Evolutionary conservation across 1,140 invertebrate species (phyloP).

Genomic region (Venturia canescens): DNA sequence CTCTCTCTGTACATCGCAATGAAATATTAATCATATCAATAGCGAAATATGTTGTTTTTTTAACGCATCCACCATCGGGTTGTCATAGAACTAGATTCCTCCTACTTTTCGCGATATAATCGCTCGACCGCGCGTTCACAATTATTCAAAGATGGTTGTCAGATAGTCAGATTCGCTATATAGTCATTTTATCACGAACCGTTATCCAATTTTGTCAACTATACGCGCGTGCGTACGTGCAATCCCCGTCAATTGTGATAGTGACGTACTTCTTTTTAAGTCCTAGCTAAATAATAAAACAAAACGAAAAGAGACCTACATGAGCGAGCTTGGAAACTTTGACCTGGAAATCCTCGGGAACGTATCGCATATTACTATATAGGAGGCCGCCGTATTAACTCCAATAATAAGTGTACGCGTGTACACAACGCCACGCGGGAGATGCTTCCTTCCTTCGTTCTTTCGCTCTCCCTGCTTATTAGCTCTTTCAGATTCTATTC

Average conservation of each 20-base stretch:
- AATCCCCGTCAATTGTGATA: constrained; percentile 26
- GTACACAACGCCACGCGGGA: not conserved
- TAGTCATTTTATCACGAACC: too few species aligned
- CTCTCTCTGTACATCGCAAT: not conserved
- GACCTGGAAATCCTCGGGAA: constrained; percentile 44
- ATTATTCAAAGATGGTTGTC: not conserved
- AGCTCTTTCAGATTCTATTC: not conserved
- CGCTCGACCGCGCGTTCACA: too few species aligned
- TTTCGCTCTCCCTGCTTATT: constrained; percentile 14
- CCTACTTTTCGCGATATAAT: too few species aligned
- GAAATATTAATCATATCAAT: too few species aligned
- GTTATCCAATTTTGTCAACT: constrained; percentile 31
- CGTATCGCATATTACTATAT: constrained; percentile 31
- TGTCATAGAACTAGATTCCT: too few species aligned
- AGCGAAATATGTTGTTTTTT: too few species aligned
- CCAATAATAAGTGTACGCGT: not conserved
- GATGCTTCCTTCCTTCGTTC: not conserved
- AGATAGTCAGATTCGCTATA: too few species aligned
- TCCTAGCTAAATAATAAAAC: too few species aligned
- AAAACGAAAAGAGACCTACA: constrained; percentile 29
- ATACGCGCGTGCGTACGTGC: not conserved
- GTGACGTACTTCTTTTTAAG: constrained; percentile 3
- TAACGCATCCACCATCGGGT: too few species aligned
- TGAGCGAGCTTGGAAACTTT: constrained; percentile 42
- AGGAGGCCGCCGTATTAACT: too few species aligned